Evolutionary conservation across 2,888 invertebrate genomes (phyloP), one percentile per base, ranked within the genome.

Genomic region (Agrotis clavis): DNA sequence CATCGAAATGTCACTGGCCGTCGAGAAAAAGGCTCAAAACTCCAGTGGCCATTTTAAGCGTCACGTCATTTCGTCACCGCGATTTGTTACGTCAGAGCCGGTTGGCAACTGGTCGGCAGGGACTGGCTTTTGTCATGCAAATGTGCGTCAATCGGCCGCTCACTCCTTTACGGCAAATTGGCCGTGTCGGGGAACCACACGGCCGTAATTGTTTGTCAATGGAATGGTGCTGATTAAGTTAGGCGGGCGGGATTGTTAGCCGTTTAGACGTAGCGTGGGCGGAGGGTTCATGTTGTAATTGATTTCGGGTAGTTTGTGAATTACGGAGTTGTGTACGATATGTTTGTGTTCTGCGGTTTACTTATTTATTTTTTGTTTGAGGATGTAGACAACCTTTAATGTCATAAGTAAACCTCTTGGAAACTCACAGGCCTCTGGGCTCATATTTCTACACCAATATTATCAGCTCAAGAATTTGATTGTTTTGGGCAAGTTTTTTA

Each of bases 41-140:
- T 25, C 50, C 45, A 54, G 54, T 25, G 13, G 63, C 81, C 50
- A 18, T 76, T 67, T 76, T 35, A 21, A 14, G 41, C 64, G 56
- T 77, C 67, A 67, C 30, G 72, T 77, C 72, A 71, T 71, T 70
- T 64, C 59, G 73, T 68, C 79, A 77, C 56, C 7, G 51, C 67
- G 56, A 64, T 56, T 51, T 51, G 77, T 66, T 56, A 81, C 76
- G 78, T 67, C 70, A 70, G 30, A 45, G 14, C 47, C 53, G 41
- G 30, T 69, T 51, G 47, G 19, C 16, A 50, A 30, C 14, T 41
- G 48, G 72, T 51, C 65, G 41, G 54, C 65, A 63, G 41, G 41
- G 18, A 51, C n/a, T n/a, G 19, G 56, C 77, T 82, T 89, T 89
- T 89, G 88, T 86, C 75, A 89, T 89, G 88, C 80, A 87, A 89